phyloP scores from a whole-genome alignment of 2,113 vertebrate genomes.

The Desmodus rotundus region DNA sequence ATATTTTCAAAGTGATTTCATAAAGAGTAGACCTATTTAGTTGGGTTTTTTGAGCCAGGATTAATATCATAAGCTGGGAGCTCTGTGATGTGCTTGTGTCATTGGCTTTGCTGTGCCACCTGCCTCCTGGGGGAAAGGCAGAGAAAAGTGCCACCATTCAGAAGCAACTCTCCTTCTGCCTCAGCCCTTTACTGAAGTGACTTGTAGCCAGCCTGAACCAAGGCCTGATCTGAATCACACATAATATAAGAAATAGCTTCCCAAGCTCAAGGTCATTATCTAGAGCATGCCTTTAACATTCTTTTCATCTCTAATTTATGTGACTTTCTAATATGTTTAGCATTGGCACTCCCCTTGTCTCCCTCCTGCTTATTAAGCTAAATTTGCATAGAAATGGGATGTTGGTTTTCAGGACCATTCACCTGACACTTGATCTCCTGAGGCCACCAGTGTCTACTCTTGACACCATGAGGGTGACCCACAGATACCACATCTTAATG shows the following conservation, averaged over 20 bases:
- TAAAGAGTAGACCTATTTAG: constrained; percentile 60
- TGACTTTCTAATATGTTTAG: constrained; percentile 37
- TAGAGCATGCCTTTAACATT: not conserved
- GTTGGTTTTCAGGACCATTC: constrained; percentile 44
- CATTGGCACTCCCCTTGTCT: constrained; percentile 44
- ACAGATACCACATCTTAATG: not conserved
- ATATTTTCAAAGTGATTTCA: constrained; percentile 37
- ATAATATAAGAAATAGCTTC: not conserved
- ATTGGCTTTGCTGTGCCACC: not conserved
- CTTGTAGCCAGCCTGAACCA: not conserved
- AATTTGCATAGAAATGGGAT: constrained; percentile 65
- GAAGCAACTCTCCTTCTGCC: not conserved
- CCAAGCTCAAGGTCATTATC: constrained; percentile 53
- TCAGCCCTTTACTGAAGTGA: not conserved
- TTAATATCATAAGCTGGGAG: constrained; percentile 64
- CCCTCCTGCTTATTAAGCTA: constrained; percentile 58
- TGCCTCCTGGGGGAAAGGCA: not conserved
- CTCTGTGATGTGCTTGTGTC: not conserved
- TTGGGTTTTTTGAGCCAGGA: constrained; percentile 45
- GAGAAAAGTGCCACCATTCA: not conserved
- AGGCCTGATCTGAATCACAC: not conserved
- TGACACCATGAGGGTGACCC: constrained; percentile 4
- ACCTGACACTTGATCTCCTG: constrained; percentile 58
- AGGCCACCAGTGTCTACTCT: constrained; percentile 2
- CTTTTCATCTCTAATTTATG: constrained; percentile 17